Evolutionary conservation across 2,797 vertebrate genomes (phyloP).

Genomic region (Semotilus atromaculatus): DNA sequence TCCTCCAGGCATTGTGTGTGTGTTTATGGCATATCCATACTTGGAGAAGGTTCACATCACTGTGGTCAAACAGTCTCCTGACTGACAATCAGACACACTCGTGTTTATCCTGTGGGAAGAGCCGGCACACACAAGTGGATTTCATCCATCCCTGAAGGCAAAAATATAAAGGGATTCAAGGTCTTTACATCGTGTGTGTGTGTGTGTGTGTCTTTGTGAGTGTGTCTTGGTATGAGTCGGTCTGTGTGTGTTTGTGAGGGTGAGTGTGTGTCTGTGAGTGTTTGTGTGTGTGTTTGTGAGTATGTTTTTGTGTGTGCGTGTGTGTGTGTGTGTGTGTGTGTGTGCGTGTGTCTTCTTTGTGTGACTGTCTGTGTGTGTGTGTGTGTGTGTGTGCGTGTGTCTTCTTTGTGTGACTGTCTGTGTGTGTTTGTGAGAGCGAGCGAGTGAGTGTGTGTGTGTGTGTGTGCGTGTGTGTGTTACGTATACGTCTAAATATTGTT

Average conservation of each 20-base stretch:
- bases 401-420: too few relatives aligned
- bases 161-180: conserved; percentile 65
- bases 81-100: conserved; percentile 64
- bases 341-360: too few relatives aligned
- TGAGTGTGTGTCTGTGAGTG: background rate
- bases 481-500: background rate
- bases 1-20: conserved; percentile 37
- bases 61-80: conserved; percentile 14
- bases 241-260: background rate
- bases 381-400: too few relatives aligned
- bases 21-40: conserved; percentile 17
- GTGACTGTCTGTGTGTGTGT: too few relatives aligned
- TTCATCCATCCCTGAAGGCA: conserved; percentile 65
- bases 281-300: background rate
- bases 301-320: background rate
- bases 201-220: background rate
- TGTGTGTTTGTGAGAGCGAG: too few relatives aligned
- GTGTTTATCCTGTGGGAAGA: conserved; percentile 67
- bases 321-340: too few relatives aligned
- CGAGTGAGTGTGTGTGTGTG: too few relatives aligned
- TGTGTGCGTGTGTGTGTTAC: background rate
- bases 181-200: conserved; percentile 63
- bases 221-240: background rate
- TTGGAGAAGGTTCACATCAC: conserved; percentile 23
- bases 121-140: conserved; percentile 67